Evolutionary conservation across 2,888 invertebrate species (phyloP).

Genomic region (Agrochola litura): DNA sequence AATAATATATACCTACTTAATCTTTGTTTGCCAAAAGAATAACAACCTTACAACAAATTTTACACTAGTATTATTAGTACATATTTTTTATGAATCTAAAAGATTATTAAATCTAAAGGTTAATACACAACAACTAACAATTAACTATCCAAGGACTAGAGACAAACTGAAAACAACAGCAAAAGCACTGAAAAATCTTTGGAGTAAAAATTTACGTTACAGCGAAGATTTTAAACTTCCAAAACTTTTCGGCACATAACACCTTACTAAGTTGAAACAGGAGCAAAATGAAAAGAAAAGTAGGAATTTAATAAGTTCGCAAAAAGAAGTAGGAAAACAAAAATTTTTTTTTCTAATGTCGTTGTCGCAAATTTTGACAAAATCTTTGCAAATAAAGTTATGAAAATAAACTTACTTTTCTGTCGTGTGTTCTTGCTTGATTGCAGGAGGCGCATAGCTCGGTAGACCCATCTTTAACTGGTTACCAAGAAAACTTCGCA

Average conservation of each 20-base stretch:
- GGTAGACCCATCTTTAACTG: conserved; percentile 17
- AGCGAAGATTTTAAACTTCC: background rate
- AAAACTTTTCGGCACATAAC: background rate
- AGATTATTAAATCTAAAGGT: too few relatives aligned
- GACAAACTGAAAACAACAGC: background rate
- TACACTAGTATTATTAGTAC: too few relatives aligned
- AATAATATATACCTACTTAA: too few relatives aligned
- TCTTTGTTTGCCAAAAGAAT: too few relatives aligned
- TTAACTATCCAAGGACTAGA: background rate
- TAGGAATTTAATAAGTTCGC: background rate
- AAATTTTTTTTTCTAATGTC: background rate
- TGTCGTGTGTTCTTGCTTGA: background rate
- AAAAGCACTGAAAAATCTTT: background rate
- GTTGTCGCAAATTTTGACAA: background rate
- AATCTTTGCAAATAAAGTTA: background rate
- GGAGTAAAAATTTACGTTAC: background rate
- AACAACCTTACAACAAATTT: too few relatives aligned
- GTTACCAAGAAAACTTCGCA: background rate
- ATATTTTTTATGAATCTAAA: too few relatives aligned
- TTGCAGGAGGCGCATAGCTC: background rate
- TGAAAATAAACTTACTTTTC: conserved; percentile 24
- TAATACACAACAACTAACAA: background rate
- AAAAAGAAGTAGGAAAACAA: background rate
- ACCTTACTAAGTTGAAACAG: background rate
- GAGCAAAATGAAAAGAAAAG: background rate